phyloP scores from a whole-genome alignment of 2,888 invertebrate species.

The Erynnis tages region DNA sequence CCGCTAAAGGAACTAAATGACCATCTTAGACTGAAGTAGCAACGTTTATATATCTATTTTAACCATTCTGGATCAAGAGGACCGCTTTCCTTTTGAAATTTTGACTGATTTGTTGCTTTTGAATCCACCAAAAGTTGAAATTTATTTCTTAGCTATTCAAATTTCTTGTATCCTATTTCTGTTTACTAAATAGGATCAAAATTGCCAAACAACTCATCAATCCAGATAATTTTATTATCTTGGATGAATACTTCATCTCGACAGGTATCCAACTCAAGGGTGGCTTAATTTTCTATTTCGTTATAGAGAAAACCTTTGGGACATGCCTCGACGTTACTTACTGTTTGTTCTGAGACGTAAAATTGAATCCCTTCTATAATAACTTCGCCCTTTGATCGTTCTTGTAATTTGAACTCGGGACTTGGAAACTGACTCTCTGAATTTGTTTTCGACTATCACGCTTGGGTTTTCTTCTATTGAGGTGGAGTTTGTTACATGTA shows the following conservation, averaged over 20 bases:
- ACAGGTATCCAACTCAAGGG: not conserved
- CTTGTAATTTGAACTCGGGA: slow-evolving; percentile 8
- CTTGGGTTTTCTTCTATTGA: too few species aligned
- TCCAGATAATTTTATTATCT: slow-evolving; percentile 4
- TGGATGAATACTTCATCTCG: slow-evolving; percentile 8
- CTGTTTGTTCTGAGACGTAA: slow-evolving; percentile 19
- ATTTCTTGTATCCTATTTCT: too few species aligned
- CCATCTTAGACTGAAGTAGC: too few species aligned
- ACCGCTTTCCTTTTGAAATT: too few species aligned
- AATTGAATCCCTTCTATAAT: slow-evolving; percentile 22
- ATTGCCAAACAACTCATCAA: slow-evolving; percentile 1
- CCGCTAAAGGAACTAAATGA: too few species aligned
- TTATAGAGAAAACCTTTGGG: slow-evolving; percentile 7
- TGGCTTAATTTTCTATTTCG: slow-evolving; percentile 7
- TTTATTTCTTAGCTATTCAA: too few species aligned
- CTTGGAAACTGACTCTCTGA: not conserved
- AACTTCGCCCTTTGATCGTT: slow-evolving; percentile 19
- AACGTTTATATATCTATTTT: too few species aligned
- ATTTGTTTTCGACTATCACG: slow-evolving; percentile 2
- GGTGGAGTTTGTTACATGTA: too few species aligned
- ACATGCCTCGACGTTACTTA: slow-evolving; percentile 15
- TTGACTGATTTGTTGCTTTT: too few species aligned
- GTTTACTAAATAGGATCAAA: not conserved
- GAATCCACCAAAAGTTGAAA: too few species aligned
- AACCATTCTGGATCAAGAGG: too few species aligned